A percentile compares a stretch with the other conserved stretches of the same genome.
phyloP scores from a whole-genome alignment of 2,888 invertebrate species.

The Chymomyza fuscimana region DNA sequence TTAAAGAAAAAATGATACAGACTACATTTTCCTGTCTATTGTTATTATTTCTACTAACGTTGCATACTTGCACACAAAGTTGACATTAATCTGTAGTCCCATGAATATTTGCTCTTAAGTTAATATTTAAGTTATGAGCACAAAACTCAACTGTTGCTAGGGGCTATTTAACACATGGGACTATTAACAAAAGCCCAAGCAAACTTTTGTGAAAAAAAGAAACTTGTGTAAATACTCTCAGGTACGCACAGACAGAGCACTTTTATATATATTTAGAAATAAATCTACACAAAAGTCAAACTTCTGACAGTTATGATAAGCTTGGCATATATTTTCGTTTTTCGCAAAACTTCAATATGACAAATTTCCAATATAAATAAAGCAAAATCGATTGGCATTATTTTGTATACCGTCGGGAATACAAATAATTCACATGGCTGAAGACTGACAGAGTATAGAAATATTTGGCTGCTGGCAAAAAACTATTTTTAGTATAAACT shows the following conservation, averaged over 20 bases:
- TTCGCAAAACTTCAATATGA: not conserved
- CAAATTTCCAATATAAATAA: not conserved
- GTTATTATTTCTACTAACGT: not conserved
- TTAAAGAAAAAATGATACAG: too few relatives aligned
- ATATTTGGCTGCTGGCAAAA: slow-evolving; percentile 1
- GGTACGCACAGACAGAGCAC: not conserved
- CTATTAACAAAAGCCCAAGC: not conserved
- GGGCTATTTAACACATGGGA: not conserved
- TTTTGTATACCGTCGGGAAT: not conserved
- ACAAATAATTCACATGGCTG: not conserved
- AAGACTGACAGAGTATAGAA: too few relatives aligned
- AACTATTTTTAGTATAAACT: not conserved
- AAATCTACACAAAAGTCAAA: slow-evolving; percentile 22
- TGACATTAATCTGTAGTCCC: not conserved
- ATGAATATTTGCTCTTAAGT: not conserved
- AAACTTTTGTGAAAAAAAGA: too few relatives aligned
- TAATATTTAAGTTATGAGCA: not conserved
- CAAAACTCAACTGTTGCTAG: not conserved
- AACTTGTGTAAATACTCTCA: not conserved
- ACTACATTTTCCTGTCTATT: too few relatives aligned
- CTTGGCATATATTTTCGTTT: too few relatives aligned
- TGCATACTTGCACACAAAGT: not conserved
- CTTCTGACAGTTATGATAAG: not conserved
- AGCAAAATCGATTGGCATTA: not conserved
- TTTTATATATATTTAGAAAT: slow-evolving; percentile 22